phyloP scores from a whole-genome alignment of 2,888 invertebrate genomes.

The Thysanoteuthis rhombus region DNA sequence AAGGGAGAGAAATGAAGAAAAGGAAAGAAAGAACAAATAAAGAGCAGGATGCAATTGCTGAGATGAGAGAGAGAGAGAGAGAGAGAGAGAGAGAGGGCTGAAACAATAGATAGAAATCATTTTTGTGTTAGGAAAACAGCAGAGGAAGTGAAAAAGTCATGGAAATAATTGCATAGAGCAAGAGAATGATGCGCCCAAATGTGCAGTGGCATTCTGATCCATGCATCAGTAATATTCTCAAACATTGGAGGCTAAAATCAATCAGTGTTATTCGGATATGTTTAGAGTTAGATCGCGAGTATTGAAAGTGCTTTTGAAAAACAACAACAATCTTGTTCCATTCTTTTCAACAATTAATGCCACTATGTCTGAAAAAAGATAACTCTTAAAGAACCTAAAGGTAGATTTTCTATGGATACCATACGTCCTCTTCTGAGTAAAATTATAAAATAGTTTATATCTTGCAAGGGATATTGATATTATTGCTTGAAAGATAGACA shows the following conservation, averaged over 20 bases:
- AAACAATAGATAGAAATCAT: too few species aligned
- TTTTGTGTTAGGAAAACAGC: neutral
- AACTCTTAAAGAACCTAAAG: too few species aligned
- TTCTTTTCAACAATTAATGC: too few species aligned
- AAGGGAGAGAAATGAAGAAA: neutral
- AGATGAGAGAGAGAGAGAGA: neutral
- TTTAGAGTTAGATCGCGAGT: neutral
- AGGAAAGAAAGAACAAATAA: neutral
- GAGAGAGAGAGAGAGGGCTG: neutral
- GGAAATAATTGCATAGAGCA: neutral
- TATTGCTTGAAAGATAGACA: too few species aligned
- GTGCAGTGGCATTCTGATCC: neutral
- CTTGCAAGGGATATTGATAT: too few species aligned
- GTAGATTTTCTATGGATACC: too few species aligned
- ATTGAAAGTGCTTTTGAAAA: too few species aligned
- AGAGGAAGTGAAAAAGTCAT: neutral
- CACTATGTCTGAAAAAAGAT: too few species aligned
- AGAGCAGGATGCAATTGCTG: neutral
- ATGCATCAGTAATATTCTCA: neutral
- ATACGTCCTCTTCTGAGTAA: too few species aligned
- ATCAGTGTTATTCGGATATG: neutral
- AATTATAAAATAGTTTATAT: too few species aligned
- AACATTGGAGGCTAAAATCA: neutral
- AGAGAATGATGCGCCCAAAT: neutral
- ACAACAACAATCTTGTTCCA: too few species aligned